Evolutionary conservation across 2,113 vertebrate species (phyloP).

Genomic region (Rhabdornis inornatus): DNA sequence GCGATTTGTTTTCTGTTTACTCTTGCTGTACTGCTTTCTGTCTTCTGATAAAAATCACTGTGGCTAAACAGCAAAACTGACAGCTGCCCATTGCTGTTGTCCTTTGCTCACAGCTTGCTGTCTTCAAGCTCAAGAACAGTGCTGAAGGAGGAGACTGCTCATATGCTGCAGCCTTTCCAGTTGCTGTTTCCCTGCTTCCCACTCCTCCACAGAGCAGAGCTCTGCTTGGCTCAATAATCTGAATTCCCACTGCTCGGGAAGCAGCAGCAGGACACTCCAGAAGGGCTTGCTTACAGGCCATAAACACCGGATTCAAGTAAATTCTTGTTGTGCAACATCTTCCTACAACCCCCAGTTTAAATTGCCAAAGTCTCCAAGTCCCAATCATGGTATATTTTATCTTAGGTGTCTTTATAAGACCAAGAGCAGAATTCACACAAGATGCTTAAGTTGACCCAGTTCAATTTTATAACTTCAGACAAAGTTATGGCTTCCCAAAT

Average conservation of each 20-base stretch:
- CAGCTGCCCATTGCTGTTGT: conserved; percentile 36
- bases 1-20: conserved; percentile 15
- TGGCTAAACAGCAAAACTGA: conserved; percentile 18
- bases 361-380: background rate
- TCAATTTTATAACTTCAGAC: background rate
- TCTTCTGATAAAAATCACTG: background rate
- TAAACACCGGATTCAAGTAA: background rate
- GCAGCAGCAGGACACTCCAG: background rate
- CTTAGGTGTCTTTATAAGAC: background rate
- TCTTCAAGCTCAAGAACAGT: background rate
- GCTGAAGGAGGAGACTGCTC: conserved; percentile 13
- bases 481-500: background rate
- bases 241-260: background rate
- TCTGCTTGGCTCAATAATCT: background rate
- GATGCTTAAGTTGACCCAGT: background rate
- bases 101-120: background rate
- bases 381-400: background rate
- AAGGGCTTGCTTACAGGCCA: background rate
- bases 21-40: conserved; percentile 21
- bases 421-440: background rate
- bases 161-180: background rate
- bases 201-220: background rate
- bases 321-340: background rate
- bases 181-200: background rate
- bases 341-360: background rate